phyloP scores from a whole-genome alignment of 2,888 invertebrate genomes.

The Gryllus longicercus region DNA sequence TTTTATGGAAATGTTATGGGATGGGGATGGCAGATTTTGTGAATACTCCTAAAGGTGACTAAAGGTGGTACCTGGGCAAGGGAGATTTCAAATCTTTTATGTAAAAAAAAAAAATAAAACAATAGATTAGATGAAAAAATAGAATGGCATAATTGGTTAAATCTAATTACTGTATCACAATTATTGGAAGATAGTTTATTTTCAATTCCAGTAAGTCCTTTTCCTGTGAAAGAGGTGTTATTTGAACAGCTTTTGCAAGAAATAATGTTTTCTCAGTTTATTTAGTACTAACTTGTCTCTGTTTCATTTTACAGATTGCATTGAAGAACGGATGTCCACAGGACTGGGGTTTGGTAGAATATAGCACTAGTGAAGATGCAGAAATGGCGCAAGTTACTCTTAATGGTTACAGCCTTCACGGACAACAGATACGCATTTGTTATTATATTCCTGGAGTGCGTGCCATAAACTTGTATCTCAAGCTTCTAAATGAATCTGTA shows the following conservation, averaged over 20 bases:
- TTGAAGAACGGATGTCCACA: slow-evolving; percentile 51
- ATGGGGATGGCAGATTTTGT: too few species aligned
- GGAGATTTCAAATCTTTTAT: too few species aligned
- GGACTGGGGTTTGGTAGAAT: slow-evolving; percentile 55
- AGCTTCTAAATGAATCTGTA: slow-evolving; percentile 48
- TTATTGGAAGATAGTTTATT: too few species aligned
- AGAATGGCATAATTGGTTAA: too few species aligned
- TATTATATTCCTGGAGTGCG: slow-evolving; percentile 54
- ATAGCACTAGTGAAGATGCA: slow-evolving; percentile 47
- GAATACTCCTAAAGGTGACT: too few species aligned
- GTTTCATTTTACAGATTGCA: slow-evolving; percentile 46
- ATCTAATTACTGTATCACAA: too few species aligned
- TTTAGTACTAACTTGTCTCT: too few species aligned
- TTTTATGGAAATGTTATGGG: too few species aligned
- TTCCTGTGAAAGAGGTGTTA: too few species aligned
- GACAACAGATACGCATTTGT: slow-evolving; percentile 48
- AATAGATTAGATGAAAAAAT: too few species aligned
- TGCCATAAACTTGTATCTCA: slow-evolving; percentile 52
- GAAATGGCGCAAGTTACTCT: slow-evolving; percentile 46
- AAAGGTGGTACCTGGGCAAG: too few species aligned
- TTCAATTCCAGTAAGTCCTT: not conserved
- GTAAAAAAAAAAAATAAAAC: too few species aligned
- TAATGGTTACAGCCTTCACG: slow-evolving; percentile 46
- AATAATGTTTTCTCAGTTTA: not conserved
- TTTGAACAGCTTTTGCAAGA: not conserved